Evolutionary conservation across 2,888 invertebrate species (phyloP), one percentile per base, ranked within the genome.

Genomic region (Amblyteles armatorius): DNA sequence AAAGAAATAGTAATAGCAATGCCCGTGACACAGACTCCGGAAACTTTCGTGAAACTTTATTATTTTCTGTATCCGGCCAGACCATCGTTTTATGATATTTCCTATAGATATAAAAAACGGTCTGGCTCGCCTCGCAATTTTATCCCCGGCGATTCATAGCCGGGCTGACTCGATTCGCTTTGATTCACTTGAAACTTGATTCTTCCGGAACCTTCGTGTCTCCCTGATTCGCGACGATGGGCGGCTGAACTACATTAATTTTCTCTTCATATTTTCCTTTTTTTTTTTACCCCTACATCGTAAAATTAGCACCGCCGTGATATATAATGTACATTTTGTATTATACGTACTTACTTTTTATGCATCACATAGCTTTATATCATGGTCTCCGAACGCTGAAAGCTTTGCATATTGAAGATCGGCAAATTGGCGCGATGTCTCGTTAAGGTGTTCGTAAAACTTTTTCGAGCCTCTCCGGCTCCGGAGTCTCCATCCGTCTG

Each of bases 131-230:
- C 57, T 65, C 5, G 69, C 13, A 40, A 57, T 71, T 71, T 69
- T 48, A 52, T 4, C 48, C 67, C 11, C 9, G 40, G 57, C 50
- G 22, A 79, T 71, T 78, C 57, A 57, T 72, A 72, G 13, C 72
- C 71, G n/a, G 13, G 13, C 44, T 11, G 26, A 71, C 68, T 76
- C 79, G 79, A 83, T 83, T 80, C 26, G 19, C n/a, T 65, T 48
- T 40, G 16, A 67, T 83, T 65, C 83, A 77, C 79, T 83, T 55
- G 40, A 80, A 83, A 83, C 79, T 83, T 67, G 65, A 76, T 72
- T 77, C 79, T 67, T 60, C 55, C 65, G 57, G 57, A 74, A 57
- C 65, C 36, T 63, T 44, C 73, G 6, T 52, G 36, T 79, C 63
- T 69, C 76, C 26, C 50, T 44, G 71, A 76, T 80, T 79, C 19